Conservation (phyloP, 2,888 invertebrate genomes). For the Pyrrhosoma nymphula region DNA sequence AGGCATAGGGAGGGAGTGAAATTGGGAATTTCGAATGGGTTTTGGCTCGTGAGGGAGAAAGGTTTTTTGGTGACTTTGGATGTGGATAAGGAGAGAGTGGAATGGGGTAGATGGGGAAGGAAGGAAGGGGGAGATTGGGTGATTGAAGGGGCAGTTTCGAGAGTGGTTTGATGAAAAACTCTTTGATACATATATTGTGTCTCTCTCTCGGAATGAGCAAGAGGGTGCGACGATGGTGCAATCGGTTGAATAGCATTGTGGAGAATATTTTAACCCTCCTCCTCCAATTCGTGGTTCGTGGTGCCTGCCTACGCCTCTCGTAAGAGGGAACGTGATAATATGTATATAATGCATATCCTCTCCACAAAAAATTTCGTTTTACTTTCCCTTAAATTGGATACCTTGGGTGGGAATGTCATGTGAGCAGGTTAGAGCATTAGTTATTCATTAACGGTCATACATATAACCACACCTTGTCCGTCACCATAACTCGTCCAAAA, state of each 20-base stretch:
- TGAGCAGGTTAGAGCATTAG: too few species aligned
- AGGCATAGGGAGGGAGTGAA: background rate
- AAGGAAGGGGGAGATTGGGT: background rate
- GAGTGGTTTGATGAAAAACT: constrained; percentile 35
- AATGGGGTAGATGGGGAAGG: background rate
- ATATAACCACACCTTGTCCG: too few species aligned
- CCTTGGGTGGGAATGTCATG: background rate
- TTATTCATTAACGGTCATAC: too few species aligned
- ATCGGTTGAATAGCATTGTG: background rate
- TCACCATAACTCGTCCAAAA: too few species aligned
- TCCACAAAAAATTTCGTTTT: background rate
- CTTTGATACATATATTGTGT: background rate
- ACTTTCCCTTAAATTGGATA: background rate
- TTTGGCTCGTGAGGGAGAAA: background rate
- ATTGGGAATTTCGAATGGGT: constrained; percentile 22
- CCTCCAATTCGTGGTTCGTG: too few species aligned
- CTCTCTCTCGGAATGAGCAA: background rate
- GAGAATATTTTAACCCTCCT: background rate
- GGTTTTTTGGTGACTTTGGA: too few species aligned
- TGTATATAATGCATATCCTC: background rate
- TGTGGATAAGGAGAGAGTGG: background rate
- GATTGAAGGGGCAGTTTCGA: background rate
- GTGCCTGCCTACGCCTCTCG: background rate
- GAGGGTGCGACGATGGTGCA: background rate
- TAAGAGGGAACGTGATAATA: background rate